These are phyloP conservation scores for Caenorhabditis tropicalis DNA, from an alignment of 1,140 invertebrate genomes.

Conservation along the genomic window DNA sequence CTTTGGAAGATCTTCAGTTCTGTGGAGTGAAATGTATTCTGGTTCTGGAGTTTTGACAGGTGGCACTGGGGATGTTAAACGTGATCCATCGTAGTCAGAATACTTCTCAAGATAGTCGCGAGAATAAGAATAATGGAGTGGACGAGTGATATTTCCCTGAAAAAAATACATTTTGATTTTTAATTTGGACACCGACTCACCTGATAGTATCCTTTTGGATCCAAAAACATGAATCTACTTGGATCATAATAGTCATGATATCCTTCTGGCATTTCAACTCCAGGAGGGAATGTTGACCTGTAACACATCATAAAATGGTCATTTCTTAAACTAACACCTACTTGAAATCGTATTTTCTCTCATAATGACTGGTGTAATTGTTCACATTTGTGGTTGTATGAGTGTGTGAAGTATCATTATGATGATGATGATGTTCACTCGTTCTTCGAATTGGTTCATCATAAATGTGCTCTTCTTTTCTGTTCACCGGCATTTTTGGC, in stretches of 20 bases:
- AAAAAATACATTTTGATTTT: not conserved
- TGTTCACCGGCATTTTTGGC: slow-evolving; percentile 13
- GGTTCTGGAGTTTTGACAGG: not conserved
- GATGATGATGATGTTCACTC: too few relatives aligned
- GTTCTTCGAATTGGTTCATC: not conserved
- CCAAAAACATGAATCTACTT: slow-evolving; percentile 4
- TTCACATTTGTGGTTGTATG: not conserved
- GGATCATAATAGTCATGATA: slow-evolving; percentile 31
- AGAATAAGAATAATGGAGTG: slow-evolving; percentile 28
- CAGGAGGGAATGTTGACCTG: slow-evolving; percentile 19
- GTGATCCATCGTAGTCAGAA: not conserved
- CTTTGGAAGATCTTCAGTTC: slow-evolving; percentile 1
- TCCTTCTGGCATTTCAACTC: slow-evolving; percentile 18
- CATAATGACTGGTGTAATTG: not conserved
- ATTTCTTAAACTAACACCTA: not conserved
- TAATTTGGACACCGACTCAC: not conserved
- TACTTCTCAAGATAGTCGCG: slow-evolving; percentile 35
- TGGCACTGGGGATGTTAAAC: not conserved
- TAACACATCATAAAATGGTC: not conserved
- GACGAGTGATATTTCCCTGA: slow-evolving; percentile 24
- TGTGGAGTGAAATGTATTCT: not conserved
- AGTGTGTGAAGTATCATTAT: too few relatives aligned
- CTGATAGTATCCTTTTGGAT: slow-evolving; percentile 3
- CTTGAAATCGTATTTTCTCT: slow-evolving; percentile 40
- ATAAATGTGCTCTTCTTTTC: slow-evolving; percentile 20